Percentiles rank a stretch among this genome's conserved stretches.
These are phyloP conservation scores for Porphyrio hochstetteri DNA, from an alignment of 2,113 vertebrate genomes.

Conservation along the genomic window DNA sequence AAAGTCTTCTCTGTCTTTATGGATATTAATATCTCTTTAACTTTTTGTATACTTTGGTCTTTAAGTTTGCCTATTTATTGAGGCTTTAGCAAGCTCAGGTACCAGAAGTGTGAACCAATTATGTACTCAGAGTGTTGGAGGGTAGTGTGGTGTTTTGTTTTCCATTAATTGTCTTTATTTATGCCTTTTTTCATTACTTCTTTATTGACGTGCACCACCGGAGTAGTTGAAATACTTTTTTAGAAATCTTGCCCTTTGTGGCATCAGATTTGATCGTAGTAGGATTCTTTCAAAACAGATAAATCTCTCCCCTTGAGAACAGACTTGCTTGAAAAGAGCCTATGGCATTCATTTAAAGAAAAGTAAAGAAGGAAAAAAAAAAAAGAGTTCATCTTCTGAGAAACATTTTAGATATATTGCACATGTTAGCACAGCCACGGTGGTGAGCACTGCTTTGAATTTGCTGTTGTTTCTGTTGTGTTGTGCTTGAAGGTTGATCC, in stretches of 20 bases:
- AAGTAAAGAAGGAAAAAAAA: neutral
- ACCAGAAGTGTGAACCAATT: neutral
- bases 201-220: conserved; percentile 10
- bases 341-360: conserved; percentile 20
- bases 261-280: conserved; percentile 26
- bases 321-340: neutral
- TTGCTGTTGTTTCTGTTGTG: neutral
- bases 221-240: neutral
- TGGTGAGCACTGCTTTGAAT: neutral
- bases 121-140: neutral
- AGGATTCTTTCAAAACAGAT: conserved; percentile 40
- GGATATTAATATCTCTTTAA: neutral
- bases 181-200: neutral
- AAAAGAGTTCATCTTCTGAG: neutral
- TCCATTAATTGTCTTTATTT: neutral
- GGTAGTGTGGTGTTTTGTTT: neutral
- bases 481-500: conserved; percentile 22
- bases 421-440: neutral
- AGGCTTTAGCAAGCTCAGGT: neutral
- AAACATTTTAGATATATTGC: neutral
- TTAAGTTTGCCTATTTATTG: neutral
- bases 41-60: neutral
- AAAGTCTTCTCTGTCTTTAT: conserved; percentile 19
- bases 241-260: conserved; percentile 16
- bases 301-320: conserved; percentile 16